Evolutionary conservation across 2,888 invertebrate species (phyloP).

Genomic region (Drosophila lutescens): DNA sequence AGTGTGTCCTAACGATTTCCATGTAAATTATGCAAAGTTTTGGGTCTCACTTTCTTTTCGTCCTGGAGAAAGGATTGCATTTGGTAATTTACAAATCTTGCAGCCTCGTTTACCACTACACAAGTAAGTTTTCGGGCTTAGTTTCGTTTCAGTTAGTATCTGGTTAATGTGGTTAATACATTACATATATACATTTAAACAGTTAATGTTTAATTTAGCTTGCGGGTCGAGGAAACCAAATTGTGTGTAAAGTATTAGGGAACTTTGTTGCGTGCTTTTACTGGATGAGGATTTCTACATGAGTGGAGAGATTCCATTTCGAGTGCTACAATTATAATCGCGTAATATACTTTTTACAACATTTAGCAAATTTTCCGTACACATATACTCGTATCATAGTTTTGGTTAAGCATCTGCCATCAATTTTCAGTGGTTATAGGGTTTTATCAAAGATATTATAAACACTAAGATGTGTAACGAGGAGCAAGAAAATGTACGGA

Average conservation of each 20-base stretch:
- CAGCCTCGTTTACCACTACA: background rate
- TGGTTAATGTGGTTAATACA: slow-evolving; percentile 38
- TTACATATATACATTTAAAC: slow-evolving; percentile 73
- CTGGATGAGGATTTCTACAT: slow-evolving; percentile 40
- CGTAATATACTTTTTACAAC: slow-evolving; percentile 62
- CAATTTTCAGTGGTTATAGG: slow-evolving; percentile 14
- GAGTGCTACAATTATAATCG: slow-evolving; percentile 47
- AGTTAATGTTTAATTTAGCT: slow-evolving; percentile 44
- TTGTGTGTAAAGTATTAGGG: slow-evolving; percentile 21
- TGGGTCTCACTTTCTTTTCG: background rate
- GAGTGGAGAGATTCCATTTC: slow-evolving; percentile 29
- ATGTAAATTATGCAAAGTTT: slow-evolving; percentile 34
- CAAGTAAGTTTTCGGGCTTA: slow-evolving; percentile 23
- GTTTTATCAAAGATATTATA: too few relatives aligned
- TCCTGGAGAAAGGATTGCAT: slow-evolving; percentile 48
- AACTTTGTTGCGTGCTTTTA: slow-evolving; percentile 40
- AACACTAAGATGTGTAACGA: too few relatives aligned
- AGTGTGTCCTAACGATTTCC: slow-evolving; percentile 46
- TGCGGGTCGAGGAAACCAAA: slow-evolving; percentile 40
- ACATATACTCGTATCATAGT: slow-evolving; percentile 44
- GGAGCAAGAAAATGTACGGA: too few relatives aligned
- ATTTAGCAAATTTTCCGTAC: slow-evolving; percentile 62
- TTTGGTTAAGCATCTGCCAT: slow-evolving; percentile 32
- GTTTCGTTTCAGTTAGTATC: slow-evolving; percentile 27
- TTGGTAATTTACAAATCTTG: slow-evolving; percentile 46